phyloP scores from a whole-genome alignment of 2,888 invertebrate species.

The Harpalus rubripes region DNA sequence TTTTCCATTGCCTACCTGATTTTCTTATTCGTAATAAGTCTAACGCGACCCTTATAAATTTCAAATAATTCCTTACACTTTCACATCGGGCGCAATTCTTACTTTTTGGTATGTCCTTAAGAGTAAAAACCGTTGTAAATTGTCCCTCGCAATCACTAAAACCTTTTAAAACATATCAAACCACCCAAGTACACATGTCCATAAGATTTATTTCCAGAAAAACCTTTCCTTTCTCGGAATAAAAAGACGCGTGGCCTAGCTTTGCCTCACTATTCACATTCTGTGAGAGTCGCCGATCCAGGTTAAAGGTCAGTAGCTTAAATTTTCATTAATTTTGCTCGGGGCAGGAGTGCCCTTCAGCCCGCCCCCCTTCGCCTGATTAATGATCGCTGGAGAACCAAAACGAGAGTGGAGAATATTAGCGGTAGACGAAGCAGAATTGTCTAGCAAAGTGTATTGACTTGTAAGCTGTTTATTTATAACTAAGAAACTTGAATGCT shows the following conservation, averaged over 20 bases:
- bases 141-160: constrained; percentile 13
- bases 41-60: too few relatives aligned
- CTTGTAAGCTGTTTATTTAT: background rate
- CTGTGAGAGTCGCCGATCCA: constrained; percentile 32
- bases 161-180: constrained; percentile 25
- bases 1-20: too few relatives aligned
- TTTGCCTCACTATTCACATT: background rate
- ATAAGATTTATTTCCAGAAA: constrained; percentile 32
- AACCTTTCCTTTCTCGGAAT: constrained; percentile 8
- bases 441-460: constrained; percentile 2
- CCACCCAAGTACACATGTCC: constrained; percentile 39
- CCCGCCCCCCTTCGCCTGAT: constrained; percentile 39
- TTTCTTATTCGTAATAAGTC: too few relatives aligned
- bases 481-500: background rate
- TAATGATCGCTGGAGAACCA: constrained; percentile 25
- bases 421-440: background rate
- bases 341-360: constrained; percentile 34
- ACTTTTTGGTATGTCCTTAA: too few relatives aligned
- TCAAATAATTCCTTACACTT: too few relatives aligned
- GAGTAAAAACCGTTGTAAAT: background rate
- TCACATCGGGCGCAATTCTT: too few relatives aligned
- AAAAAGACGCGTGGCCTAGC: constrained; percentile 13
- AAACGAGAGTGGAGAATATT: constrained; percentile 3
- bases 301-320: constrained; percentile 49
- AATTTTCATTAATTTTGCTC: constrained; percentile 51